These are phyloP conservation scores for Siniperca chuatsi DNA, from an alignment of 2,113 vertebrate species.

Conservation along the genomic window DNA sequence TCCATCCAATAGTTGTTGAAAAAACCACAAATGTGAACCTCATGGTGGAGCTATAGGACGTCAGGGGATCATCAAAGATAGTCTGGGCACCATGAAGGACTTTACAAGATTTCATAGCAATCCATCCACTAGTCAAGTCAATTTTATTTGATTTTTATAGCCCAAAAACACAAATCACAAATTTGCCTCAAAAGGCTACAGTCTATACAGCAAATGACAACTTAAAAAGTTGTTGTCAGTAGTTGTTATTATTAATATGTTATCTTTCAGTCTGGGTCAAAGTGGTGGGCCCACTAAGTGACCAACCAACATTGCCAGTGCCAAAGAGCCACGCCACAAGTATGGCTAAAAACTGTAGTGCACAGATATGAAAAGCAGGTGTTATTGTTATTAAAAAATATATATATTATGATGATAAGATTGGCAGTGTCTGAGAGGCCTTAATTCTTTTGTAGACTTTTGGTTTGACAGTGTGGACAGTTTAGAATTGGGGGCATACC, in stretches of 20 bases:
- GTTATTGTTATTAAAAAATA: neutral
- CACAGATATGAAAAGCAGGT: neutral
- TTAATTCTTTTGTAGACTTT: neutral
- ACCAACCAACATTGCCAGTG: neutral
- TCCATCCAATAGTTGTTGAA: neutral
- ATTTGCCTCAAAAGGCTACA: no score
- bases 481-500: neutral
- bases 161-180: no score
- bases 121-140: neutral
- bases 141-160: no score
- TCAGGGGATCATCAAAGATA: neutral
- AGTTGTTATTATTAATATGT: no score
- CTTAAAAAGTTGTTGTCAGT: no score
- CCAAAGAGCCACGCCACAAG: neutral
- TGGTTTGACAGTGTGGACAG: neutral
- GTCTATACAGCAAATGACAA: no score
- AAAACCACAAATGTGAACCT: neutral
- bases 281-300: neutral
- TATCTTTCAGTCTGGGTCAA: no score
- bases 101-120: neutral
- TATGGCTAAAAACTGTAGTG: neutral
- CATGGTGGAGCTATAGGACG: neutral
- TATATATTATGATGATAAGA: neutral
- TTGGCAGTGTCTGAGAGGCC: neutral
- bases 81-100: neutral